Percentiles rank a stretch among this genome's conserved stretches.
phyloP scores from a whole-genome alignment of 2,797 vertebrate genomes.

The Graptemys geographica region DNA sequence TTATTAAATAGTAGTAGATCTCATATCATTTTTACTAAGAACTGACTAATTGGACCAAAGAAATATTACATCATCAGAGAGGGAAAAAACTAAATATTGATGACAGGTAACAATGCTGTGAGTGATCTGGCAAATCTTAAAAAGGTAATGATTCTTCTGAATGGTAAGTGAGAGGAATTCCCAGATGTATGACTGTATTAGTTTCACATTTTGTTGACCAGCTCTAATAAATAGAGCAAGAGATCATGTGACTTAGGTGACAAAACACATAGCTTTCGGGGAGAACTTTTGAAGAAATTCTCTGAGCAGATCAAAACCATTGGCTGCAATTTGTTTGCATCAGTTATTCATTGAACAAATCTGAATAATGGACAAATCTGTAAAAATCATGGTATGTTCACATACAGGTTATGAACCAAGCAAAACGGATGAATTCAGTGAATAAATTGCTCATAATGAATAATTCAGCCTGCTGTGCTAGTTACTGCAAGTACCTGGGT shows the following conservation, averaged over 20 bases:
- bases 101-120: constrained; percentile 41
- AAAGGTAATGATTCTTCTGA: constrained; percentile 45
- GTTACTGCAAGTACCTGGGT: constrained; percentile 51
- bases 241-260: constrained; percentile 30
- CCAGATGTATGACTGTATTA: constrained; percentile 21
- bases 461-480: constrained; percentile 67
- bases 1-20: constrained; percentile 64
- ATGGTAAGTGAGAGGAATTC: constrained; percentile 40
- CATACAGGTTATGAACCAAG: neutral
- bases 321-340: neutral
- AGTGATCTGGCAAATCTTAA: constrained; percentile 43
- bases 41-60: constrained; percentile 61
- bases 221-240: constrained; percentile 16
- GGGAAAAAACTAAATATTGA: constrained; percentile 44
- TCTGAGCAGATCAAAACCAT: neutral
- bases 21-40: constrained; percentile 66
- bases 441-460: constrained; percentile 56
- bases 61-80: constrained; percentile 34
- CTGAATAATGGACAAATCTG: neutral
- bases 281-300: neutral
- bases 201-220: constrained; percentile 41
- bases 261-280: neutral
- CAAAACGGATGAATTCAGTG: neutral
- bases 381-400: neutral
- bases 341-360: constrained; percentile 4